Evolutionary conservation across 2,888 invertebrate genomes (phyloP).

Genomic region (Chromoteleia sp.): DNA sequence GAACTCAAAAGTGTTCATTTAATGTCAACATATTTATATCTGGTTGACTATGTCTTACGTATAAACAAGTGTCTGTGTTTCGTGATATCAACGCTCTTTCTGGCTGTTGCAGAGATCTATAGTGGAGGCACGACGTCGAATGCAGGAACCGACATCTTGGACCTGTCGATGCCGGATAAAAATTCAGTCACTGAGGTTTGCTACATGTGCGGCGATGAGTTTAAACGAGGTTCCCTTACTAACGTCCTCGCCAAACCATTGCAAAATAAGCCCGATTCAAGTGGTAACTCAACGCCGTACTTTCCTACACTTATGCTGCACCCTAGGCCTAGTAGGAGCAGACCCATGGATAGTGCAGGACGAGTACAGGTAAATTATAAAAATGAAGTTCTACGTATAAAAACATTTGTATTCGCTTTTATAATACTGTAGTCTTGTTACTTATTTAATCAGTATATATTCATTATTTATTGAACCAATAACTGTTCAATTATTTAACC

Average conservation of each 20-base stretch:
- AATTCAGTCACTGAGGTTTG: slow-evolving; percentile 95
- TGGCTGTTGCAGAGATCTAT: slow-evolving; percentile 78
- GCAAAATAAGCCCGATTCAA: slow-evolving; percentile 82
- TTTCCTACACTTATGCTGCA: slow-evolving; percentile 90
- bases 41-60: background rate
- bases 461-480: no score
- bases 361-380: slow-evolving; percentile 85
- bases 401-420: background rate
- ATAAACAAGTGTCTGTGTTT: background rate
- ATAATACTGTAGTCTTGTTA: no score
- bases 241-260: slow-evolving; percentile 88
- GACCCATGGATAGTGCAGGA: slow-evolving; percentile 93
- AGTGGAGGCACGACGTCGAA: slow-evolving; percentile 84
- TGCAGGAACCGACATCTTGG: slow-evolving; percentile 93
- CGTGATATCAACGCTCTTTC: slow-evolving; percentile 35
- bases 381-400: no score
- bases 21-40: background rate
- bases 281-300: slow-evolving; percentile 86
- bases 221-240: slow-evolving; percentile 92
- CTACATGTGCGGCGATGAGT: slow-evolving; percentile 96
- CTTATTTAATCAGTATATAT: no score
- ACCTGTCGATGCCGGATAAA: slow-evolving; percentile 96
- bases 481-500: no score
- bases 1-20: background rate
- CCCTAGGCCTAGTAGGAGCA: slow-evolving; percentile 93